phyloP scores from a whole-genome alignment of 2,797 vertebrate genomes.

The Petrocephalus schoutedeni region DNA sequence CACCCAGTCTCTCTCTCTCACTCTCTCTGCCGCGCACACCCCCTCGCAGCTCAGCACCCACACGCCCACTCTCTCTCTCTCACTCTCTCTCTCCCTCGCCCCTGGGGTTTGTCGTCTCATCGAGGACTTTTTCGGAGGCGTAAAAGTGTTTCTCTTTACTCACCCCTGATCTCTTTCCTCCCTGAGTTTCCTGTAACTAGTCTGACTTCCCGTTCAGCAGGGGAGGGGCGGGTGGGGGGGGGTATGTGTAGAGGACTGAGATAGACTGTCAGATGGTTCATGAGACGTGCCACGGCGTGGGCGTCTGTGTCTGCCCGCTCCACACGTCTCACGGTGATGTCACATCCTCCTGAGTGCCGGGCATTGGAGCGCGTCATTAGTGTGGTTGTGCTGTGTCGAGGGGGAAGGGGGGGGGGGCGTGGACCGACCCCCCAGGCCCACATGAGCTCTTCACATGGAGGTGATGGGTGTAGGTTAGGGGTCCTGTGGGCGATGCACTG shows the following conservation, averaged over 20 bases:
- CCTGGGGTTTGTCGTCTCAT: slow-evolving; percentile 38
- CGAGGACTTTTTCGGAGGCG: slow-evolving; percentile 44
- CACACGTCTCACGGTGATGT: slow-evolving; percentile 17
- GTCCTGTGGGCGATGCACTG: neutral
- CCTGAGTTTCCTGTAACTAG: slow-evolving; percentile 29
- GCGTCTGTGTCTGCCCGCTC: slow-evolving; percentile 22
- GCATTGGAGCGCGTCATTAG: neutral
- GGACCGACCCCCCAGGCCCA: neutral
- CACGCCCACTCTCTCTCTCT: neutral
- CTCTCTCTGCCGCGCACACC: neutral
- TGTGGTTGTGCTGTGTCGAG: neutral
- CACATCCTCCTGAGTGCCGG: slow-evolving; percentile 7
- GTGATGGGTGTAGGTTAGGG: neutral
- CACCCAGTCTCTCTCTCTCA: neutral
- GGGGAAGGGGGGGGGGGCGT: neutral
- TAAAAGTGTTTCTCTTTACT: slow-evolving; percentile 38
- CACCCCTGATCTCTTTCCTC: slow-evolving; percentile 39
- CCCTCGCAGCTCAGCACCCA: neutral
- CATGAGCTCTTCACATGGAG: neutral
- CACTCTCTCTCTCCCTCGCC: neutral
- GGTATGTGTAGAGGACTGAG: neutral
- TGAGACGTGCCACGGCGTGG: slow-evolving; percentile 21
- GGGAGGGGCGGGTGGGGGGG: neutral
- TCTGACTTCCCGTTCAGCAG: neutral
- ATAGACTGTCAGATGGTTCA: neutral